Conservation (phyloP, 1,140 invertebrate species). For the Hesperophylax magnus region DNA sequence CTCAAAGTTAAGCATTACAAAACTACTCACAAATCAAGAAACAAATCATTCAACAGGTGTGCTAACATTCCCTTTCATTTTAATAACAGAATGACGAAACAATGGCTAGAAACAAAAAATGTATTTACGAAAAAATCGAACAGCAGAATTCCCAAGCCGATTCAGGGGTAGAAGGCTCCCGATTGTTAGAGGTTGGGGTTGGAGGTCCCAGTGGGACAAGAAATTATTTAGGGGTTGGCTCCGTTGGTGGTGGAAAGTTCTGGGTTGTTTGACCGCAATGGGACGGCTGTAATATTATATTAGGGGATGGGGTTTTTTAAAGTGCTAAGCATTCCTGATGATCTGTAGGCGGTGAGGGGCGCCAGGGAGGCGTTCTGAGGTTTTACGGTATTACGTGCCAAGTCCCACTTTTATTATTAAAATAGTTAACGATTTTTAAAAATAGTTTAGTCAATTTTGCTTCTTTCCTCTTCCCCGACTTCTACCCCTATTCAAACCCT, state of each 20-base stretch:
- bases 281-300: background rate
- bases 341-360: slow-evolving; percentile 22
- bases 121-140: background rate
- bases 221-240: slow-evolving; percentile 4
- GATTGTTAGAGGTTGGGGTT: slow-evolving; percentile 31
- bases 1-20: no score
- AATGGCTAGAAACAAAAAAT: slow-evolving; percentile 17
- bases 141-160: slow-evolving; percentile 19
- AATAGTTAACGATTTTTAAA: no score
- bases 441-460: no score
- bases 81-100: background rate
- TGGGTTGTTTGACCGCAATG: slow-evolving; percentile 27
- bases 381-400: no score
- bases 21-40: no score
- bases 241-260: slow-evolving; percentile 23
- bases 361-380: background rate
- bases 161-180: slow-evolving; percentile 1
- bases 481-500: no score
- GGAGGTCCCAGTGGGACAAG: slow-evolving; percentile 29
- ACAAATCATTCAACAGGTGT: slow-evolving; percentile 12
- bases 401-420: no score
- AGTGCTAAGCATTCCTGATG: slow-evolving; percentile 23
- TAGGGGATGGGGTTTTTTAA: slow-evolving; percentile 1
- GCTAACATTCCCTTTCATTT: background rate
- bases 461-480: no score